Evolutionary conservation across 2,888 invertebrate species (phyloP).

Genomic region (Nasonia oneida): DNA sequence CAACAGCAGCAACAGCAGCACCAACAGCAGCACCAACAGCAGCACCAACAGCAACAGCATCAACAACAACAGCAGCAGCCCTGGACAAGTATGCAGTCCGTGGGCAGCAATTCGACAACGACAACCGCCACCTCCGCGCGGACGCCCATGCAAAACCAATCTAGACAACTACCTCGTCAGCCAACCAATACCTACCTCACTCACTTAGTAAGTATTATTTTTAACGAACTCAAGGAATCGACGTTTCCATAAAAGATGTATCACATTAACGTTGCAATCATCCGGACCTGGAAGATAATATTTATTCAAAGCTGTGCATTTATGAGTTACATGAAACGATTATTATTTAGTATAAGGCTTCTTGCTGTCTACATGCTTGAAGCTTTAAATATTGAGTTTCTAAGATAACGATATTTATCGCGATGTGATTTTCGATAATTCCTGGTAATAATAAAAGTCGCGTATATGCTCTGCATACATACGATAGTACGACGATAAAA

Average conservation of each 20-base stretch:
- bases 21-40: constrained; percentile 75
- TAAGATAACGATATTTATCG: constrained; percentile 28
- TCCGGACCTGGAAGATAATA: background rate
- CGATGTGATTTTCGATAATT: constrained; percentile 38
- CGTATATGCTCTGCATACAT: background rate
- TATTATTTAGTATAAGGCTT: background rate
- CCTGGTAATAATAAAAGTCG: constrained; percentile 17
- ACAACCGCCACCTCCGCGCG: constrained; percentile 75
- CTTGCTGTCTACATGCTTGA: background rate
- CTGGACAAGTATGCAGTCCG: constrained; percentile 74
- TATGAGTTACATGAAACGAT: background rate
- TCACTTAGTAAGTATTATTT: constrained; percentile 73
- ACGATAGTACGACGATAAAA: constrained; percentile 23
- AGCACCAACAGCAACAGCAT: constrained; percentile 76
- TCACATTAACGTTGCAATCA: background rate
- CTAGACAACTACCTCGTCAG: constrained; percentile 78
- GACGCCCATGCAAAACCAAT: constrained; percentile 76
- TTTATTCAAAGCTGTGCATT: background rate
- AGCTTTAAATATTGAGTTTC: constrained; percentile 5
- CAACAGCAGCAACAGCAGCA: constrained; percentile 81
- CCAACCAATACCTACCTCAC: constrained; percentile 78
- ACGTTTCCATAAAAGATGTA: background rate
- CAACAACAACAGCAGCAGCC: constrained; percentile 69
- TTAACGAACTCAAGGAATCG: background rate
- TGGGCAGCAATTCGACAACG: constrained; percentile 72